These are phyloP conservation scores for Mya arenaria DNA, from an alignment of 1,140 invertebrate species.

Conservation along the genomic window DNA sequence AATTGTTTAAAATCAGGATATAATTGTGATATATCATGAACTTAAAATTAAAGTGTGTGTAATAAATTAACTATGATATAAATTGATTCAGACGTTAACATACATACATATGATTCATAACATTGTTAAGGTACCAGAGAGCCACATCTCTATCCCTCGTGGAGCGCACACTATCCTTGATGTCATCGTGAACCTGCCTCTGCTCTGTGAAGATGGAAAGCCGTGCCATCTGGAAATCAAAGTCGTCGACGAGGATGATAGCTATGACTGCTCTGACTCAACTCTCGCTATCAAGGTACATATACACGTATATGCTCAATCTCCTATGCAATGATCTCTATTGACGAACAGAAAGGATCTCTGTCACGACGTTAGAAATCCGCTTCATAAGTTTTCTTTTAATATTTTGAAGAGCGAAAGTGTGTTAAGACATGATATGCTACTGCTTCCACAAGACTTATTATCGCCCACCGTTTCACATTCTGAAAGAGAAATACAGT, in stretches of 20 bases:
- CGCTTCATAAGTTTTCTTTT: neutral
- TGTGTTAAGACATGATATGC: neutral
- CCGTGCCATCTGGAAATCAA: neutral
- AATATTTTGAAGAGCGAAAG: neutral
- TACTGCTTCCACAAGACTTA: neutral
- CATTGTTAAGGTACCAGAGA: neutral
- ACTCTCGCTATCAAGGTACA: neutral
- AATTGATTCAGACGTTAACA: neutral
- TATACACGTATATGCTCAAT: neutral
- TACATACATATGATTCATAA: neutral
- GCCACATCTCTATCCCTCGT: neutral
- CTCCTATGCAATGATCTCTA: neutral
- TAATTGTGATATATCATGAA: neutral
- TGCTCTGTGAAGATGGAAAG: neutral
- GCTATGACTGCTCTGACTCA: neutral
- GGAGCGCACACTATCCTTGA: neutral
- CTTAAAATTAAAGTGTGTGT: neutral
- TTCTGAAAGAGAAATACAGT: neutral
- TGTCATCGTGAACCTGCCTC: neutral
- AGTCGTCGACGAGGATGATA: neutral
- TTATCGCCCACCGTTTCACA: neutral
- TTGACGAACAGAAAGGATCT: neutral
- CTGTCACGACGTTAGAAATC: neutral
- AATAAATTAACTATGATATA: neutral
- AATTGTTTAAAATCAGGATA: neutral